Conservation (phyloP, 2,113 vertebrate species). For the Saiga tatarica region DNA sequence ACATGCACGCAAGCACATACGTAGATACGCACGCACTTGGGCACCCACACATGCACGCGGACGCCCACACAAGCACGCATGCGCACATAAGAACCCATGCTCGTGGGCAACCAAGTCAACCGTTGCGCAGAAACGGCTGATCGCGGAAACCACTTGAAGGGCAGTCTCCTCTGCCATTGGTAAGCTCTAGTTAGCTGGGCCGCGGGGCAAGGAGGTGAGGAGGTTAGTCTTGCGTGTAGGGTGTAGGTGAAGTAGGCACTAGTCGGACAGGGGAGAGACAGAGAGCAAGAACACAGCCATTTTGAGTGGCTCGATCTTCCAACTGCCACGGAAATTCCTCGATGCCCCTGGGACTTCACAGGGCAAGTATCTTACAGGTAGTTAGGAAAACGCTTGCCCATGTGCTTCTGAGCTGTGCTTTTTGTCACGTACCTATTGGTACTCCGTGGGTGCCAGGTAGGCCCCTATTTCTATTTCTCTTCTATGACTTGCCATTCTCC, state of each 20-base stretch:
- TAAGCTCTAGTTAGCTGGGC: not conserved
- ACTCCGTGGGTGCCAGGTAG: not conserved
- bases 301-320: not conserved
- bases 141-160: fast-evolving
- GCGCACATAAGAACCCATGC: not conserved
- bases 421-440: not conserved
- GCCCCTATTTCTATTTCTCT: not conserved
- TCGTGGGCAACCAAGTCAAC: too few relatives aligned
- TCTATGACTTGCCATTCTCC: not conserved
- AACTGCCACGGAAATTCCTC: too few relatives aligned
- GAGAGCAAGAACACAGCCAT: too few relatives aligned
- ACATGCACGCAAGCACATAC: not conserved
- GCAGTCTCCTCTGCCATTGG: fast-evolving
- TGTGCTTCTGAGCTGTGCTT: not conserved
- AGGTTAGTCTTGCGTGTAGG: not conserved
- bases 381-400: not conserved
- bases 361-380: not conserved
- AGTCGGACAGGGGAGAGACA: not conserved
- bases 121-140: not conserved
- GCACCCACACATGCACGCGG: fast-evolving
- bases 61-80: not conserved
- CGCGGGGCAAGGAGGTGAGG: not conserved
- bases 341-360: not conserved
- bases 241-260: not conserved
- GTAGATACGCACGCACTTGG: fast-evolving